These are phyloP conservation scores for Loxodonta africana DNA, from an alignment of 2,113 vertebrate genomes.

Conservation along the genomic window DNA sequence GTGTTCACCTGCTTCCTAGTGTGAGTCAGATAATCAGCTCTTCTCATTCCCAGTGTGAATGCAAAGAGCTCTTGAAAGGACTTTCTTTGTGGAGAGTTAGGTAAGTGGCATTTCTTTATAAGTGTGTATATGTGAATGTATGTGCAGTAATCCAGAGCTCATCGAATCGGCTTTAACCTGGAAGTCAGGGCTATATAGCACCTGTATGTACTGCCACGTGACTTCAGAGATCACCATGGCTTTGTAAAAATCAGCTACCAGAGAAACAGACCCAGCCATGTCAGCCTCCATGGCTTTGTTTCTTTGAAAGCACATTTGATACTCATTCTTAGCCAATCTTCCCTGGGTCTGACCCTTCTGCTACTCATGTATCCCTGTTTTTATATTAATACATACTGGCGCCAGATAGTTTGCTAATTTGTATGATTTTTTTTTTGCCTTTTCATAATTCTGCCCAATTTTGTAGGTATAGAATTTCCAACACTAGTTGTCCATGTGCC, in stretches of 20 bases:
- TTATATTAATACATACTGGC: not conserved
- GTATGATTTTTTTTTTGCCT: not conserved
- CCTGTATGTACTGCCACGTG: not conserved
- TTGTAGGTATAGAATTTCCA: slow-evolving; percentile 54
- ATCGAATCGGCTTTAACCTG: not conserved
- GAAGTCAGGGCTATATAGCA: not conserved
- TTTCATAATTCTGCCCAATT: slow-evolving; percentile 44
- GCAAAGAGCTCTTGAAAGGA: not conserved
- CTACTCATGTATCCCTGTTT: not conserved
- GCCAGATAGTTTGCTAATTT: slow-evolving; percentile 28
- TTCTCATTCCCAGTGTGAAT: not conserved
- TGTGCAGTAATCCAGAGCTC: not conserved
- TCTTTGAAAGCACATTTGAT: slow-evolving; percentile 31
- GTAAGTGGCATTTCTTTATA: not conserved
- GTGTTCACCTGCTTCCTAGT: slow-evolving; percentile 32
- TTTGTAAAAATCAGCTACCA: not conserved
- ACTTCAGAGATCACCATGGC: not conserved
- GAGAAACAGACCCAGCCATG: not conserved
- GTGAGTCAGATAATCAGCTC: not conserved
- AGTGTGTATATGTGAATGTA: not conserved
- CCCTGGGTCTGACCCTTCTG: not conserved
- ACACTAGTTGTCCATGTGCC: not conserved
- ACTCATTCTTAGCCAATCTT: slow-evolving; percentile 1
- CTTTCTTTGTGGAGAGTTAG: not conserved
- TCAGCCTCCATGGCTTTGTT: not conserved